Percentiles rank a stretch among this genome's conserved stretches.
Conservation (phyloP, 35 echinoderm and acorn worm genomes). For the Heliocidaris tuberculata region DNA sequence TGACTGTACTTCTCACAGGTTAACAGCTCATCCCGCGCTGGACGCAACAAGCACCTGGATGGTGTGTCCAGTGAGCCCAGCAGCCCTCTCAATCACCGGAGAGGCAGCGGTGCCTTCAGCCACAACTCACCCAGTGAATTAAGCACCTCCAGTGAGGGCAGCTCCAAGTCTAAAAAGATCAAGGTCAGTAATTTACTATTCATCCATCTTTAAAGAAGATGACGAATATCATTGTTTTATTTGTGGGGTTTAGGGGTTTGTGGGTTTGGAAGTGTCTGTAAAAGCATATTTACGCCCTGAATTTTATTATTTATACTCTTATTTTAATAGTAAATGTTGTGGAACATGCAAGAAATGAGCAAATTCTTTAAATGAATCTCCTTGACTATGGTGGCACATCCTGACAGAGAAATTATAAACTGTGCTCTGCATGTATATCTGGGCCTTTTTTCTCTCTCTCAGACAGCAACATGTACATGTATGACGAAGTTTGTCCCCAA, state of each 20-base stretch:
- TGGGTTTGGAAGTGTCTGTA: no score
- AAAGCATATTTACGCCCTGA: no score
- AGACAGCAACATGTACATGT: no score
- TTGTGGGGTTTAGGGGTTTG: not conserved
- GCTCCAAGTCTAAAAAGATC: slow-evolving; percentile 70
- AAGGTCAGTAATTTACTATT: slow-evolving; percentile 27
- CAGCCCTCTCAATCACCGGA: slow-evolving; percentile 58
- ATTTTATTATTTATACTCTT: no score
- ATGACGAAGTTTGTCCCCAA: no score
- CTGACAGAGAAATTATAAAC: no score
- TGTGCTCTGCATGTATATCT: no score
- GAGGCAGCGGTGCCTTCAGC: slow-evolving; percentile 47
- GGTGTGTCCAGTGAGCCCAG: slow-evolving; percentile 70
- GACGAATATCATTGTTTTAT: not conserved
- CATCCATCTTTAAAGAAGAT: not conserved
- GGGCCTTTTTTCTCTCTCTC: no score
- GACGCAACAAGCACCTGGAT: slow-evolving; percentile 61
- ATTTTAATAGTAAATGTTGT: no score
- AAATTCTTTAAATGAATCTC: no score
- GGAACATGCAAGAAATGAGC: no score
- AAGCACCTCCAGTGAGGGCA: slow-evolving; percentile 89
- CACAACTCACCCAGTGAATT: slow-evolving; percentile 81
- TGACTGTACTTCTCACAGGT: not conserved
- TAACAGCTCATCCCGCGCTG: slow-evolving; percentile 61
- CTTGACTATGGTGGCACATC: no score